A percentile compares a stretch with the other conserved stretches of the same genome.
These are phyloP conservation scores for Neoitamus cyanurus DNA, from an alignment of 2,888 invertebrate genomes.

Conservation along the genomic window DNA sequence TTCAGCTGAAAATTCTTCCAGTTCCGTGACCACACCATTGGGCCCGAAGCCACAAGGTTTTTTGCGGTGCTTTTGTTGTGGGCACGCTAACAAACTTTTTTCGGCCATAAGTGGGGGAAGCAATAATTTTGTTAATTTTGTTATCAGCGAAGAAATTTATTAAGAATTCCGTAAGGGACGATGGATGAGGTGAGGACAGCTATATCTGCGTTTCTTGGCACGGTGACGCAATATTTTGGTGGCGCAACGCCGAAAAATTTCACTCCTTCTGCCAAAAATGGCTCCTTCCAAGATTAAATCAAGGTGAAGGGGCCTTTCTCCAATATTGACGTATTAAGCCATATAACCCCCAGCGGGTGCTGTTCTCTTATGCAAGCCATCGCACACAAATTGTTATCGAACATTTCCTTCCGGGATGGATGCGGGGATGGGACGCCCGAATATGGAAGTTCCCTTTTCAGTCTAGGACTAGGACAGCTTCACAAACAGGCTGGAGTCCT, in stretches of 20 bases:
- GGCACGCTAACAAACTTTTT: not conserved
- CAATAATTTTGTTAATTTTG: not conserved
- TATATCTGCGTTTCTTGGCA: not conserved
- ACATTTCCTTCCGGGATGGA: not conserved
- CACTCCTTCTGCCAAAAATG: not conserved
- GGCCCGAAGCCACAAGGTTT: not conserved
- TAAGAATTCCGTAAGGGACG: not conserved
- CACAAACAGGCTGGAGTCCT: slow-evolving; percentile 21
- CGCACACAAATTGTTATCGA: slow-evolving; percentile 27
- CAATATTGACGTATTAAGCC: slow-evolving; percentile 37
- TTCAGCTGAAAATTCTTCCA: not conserved
- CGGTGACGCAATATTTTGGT: not conserved
- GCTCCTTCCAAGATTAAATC: slow-evolving; percentile 12
- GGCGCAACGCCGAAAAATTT: not conserved
- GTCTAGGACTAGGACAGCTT: not conserved
- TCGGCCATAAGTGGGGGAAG: not conserved
- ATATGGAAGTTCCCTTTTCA: not conserved
- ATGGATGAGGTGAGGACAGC: not conserved
- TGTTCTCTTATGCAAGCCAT: not conserved
- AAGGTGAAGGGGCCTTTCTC: slow-evolving; percentile 25
- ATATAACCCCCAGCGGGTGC: slow-evolving; percentile 19
- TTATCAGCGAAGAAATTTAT: not conserved
- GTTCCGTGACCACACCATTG: not conserved
- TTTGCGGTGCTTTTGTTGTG: not conserved
- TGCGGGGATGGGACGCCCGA: not conserved